Conservation (phyloP, 1,140 invertebrate species). For the Caenorhabditis tropicalis region DNA sequence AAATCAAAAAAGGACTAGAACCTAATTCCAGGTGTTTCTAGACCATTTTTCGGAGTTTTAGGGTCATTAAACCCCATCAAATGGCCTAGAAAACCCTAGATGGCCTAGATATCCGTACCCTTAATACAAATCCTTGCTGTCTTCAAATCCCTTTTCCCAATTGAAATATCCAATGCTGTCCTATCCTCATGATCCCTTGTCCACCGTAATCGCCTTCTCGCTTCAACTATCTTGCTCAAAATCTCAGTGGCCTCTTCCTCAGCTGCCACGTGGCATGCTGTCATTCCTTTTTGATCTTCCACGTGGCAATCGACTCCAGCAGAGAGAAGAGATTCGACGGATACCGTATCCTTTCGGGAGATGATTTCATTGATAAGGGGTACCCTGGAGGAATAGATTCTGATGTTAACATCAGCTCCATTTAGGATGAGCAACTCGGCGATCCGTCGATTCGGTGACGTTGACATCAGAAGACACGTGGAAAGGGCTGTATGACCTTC, state of each 20-base stretch:
- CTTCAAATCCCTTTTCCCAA: constrained; percentile 49
- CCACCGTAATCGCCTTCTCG: constrained; percentile 37
- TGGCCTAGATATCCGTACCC: neutral
- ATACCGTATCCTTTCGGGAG: neutral
- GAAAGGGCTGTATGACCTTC: constrained; percentile 23
- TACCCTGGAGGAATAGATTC: neutral
- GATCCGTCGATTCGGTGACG: neutral
- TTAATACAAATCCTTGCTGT: constrained; percentile 47
- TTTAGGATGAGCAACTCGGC: constrained; percentile 61
- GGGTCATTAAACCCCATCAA: neutral
- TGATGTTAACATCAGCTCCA: constrained; percentile 57
- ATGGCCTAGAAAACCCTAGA: neutral
- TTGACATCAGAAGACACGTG: constrained; percentile 10
- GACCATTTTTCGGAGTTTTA: too few species aligned
- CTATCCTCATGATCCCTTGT: neutral
- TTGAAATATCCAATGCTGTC: constrained; percentile 6
- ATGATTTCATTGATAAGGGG: neutral
- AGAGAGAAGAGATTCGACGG: constrained; percentile 52
- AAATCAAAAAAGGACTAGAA: neutral
- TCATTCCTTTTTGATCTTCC: constrained; percentile 50
- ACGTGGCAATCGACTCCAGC: constrained; percentile 59
- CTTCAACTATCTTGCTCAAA: constrained; percentile 57
- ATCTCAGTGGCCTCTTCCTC: constrained; percentile 39
- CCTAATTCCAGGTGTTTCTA: too few species aligned
- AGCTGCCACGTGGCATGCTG: constrained; percentile 25